Percentiles rank a stretch among this genome's conserved stretches.
Evolutionary conservation across 2,797 vertebrate genomes (phyloP).

Genomic region (Phyllotis vaccarum): DNA sequence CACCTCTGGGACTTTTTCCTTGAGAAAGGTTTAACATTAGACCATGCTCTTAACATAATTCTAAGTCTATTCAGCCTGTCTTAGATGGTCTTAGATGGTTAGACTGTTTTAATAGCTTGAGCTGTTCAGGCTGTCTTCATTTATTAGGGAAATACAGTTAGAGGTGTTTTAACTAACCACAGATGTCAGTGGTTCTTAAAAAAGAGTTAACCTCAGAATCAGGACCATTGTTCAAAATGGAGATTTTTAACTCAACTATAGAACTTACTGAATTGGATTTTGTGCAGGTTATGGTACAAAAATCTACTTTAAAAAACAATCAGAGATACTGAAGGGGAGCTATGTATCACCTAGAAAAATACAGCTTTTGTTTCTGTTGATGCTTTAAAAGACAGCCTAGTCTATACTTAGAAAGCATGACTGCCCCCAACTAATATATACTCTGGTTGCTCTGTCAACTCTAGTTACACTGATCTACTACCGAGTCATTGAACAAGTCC

Average conservation of each 20-base stretch:
- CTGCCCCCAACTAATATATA: neutral
- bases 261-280: neutral
- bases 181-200: neutral
- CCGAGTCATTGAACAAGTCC: slow-evolving; percentile 29
- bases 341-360: neutral
- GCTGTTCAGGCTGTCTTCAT: neutral
- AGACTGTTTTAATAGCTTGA: slow-evolving; percentile 21
- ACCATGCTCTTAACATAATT: neutral
- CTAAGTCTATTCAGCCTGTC: neutral
- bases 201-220: neutral
- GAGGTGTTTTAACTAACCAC: neutral
- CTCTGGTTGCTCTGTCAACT: slow-evolving; percentile 25
- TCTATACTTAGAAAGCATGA: slow-evolving; percentile 17
- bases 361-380: neutral
- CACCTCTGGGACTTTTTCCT: neutral
- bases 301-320: neutral
- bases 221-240: neutral
- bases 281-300: neutral
- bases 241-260: neutral
- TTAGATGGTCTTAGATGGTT: neutral
- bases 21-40: neutral
- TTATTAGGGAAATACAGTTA: slow-evolving; percentile 16
- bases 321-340: neutral
- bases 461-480: slow-evolving; percentile 8
- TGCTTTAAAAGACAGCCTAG: neutral